Evolutionary conservation across 2,797 vertebrate species (phyloP).

Genomic region (Tolypeutes matacus): DNA sequence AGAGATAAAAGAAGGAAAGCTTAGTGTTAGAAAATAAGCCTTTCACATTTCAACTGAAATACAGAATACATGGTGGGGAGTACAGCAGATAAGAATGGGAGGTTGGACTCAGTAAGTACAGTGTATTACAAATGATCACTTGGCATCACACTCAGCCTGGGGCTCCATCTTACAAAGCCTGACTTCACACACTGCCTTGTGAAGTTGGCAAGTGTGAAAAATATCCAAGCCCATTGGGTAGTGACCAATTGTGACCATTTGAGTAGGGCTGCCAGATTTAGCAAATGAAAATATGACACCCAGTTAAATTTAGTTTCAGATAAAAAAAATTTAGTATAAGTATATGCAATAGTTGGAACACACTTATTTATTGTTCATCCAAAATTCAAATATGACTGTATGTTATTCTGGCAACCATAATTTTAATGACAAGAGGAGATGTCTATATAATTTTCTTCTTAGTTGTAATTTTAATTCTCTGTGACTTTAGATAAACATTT

Average conservation of each 20-base stretch:
- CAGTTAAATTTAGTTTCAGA: not conserved
- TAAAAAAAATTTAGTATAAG: not conserved
- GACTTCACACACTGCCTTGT: not conserved
- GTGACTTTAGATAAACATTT: not conserved
- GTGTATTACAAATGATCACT: not conserved
- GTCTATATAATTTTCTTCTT: not conserved
- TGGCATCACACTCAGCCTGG: not conserved
- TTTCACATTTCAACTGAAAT: not conserved
- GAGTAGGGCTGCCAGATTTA: not conserved
- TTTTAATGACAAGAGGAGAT: not conserved
- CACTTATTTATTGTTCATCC: not conserved
- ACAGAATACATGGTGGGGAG: not conserved
- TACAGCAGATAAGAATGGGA: not conserved
- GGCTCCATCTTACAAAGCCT: not conserved
- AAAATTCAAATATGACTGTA: conserved; percentile 20
- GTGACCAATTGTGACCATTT: not conserved
- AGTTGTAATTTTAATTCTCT: not conserved
- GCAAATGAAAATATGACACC: not conserved
- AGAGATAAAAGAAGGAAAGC: not conserved
- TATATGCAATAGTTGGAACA: not conserved
- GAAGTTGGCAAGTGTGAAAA: conserved; percentile 23
- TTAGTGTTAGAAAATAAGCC: not conserved
- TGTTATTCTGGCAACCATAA: not conserved
- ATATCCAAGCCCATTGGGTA: not conserved
- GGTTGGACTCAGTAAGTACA: not conserved